Percentiles rank a stretch among this genome's conserved stretches.
Evolutionary conservation across 2,797 vertebrate genomes (phyloP).

Genomic region (Scomberomorus guttatus): DNA sequence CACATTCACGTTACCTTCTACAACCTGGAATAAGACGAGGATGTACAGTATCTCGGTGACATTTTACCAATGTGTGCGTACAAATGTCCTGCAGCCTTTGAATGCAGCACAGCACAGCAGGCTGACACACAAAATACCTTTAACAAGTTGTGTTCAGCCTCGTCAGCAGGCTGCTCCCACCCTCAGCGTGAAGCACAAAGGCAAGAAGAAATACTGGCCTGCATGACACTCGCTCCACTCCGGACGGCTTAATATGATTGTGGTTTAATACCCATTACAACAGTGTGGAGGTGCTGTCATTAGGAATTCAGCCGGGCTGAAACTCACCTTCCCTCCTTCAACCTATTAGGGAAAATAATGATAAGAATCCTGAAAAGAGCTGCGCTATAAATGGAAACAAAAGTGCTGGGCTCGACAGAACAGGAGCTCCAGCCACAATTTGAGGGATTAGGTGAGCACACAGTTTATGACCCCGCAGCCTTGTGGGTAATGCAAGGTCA

Average conservation of each 20-base stretch:
- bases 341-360: conserved; percentile 51
- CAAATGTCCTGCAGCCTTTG: background rate
- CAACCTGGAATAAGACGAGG: background rate
- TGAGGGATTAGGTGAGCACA: conserved; percentile 60
- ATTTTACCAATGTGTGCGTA: background rate
- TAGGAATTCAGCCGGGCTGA: conserved; percentile 28
- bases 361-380: conserved; percentile 51
- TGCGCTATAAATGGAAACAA: conserved; percentile 51
- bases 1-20: background rate
- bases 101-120: background rate
- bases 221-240: conserved; percentile 20
- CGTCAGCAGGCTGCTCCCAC: conserved; percentile 14
- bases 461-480: conserved; percentile 35
- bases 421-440: conserved; percentile 46
- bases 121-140: background rate
- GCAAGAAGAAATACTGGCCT: conserved; percentile 20
- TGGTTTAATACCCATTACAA: conserved; percentile 62
- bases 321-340: conserved; percentile 49
- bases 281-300: conserved; percentile 45
- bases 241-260: conserved; percentile 49
- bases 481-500: conserved; percentile 66
- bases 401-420: conserved; percentile 67
- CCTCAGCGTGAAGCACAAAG: conserved; percentile 10
- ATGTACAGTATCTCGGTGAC: background rate
- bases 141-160: background rate